Percentiles rank a stretch among this genome's conserved stretches.
Conservation (phyloP, 2,888 invertebrate genomes). For the Stenurella melanura region DNA sequence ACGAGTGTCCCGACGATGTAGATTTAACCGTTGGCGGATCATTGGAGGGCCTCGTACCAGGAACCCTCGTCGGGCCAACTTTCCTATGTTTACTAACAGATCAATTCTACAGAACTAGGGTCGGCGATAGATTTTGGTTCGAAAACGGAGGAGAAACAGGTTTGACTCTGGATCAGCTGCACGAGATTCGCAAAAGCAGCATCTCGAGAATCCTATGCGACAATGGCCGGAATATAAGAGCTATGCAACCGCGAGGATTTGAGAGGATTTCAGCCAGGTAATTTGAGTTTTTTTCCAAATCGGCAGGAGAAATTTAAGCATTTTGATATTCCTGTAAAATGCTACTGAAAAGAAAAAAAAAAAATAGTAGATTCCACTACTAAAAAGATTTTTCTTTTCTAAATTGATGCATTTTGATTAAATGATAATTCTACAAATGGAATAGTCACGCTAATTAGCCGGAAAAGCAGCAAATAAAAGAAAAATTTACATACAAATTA, state of each 20-base stretch:
- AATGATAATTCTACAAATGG: too few species aligned
- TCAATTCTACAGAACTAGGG: slow-evolving; percentile 90
- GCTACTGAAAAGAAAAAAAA: too few species aligned
- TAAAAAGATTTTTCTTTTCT: too few species aligned
- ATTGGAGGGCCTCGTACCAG: slow-evolving; percentile 84
- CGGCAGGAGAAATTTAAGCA: not conserved
- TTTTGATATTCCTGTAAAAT: too few species aligned
- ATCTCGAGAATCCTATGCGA: slow-evolving; percentile 88
- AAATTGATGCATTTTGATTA: too few species aligned
- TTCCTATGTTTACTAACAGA: slow-evolving; percentile 91
- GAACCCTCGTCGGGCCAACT: slow-evolving; percentile 89
- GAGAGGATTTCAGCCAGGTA: slow-evolving; percentile 78
- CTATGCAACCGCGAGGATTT: slow-evolving; percentile 83
- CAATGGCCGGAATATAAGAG: slow-evolving; percentile 81
- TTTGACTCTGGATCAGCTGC: slow-evolving; percentile 77
- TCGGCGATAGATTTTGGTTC: slow-evolving; percentile 91
- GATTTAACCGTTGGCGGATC: slow-evolving; percentile 91
- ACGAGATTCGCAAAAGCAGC: slow-evolving; percentile 84
- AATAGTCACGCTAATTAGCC: too few species aligned
- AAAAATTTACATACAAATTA: too few species aligned
- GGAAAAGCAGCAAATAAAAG: too few species aligned
- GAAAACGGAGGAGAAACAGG: slow-evolving; percentile 78
- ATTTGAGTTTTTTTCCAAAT: not conserved
- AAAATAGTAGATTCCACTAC: too few species aligned
- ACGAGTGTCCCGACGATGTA: slow-evolving; percentile 86